Evolutionary conservation across 1,140 invertebrate genomes (phyloP).

Genomic region (Drosophila arizonae): DNA sequence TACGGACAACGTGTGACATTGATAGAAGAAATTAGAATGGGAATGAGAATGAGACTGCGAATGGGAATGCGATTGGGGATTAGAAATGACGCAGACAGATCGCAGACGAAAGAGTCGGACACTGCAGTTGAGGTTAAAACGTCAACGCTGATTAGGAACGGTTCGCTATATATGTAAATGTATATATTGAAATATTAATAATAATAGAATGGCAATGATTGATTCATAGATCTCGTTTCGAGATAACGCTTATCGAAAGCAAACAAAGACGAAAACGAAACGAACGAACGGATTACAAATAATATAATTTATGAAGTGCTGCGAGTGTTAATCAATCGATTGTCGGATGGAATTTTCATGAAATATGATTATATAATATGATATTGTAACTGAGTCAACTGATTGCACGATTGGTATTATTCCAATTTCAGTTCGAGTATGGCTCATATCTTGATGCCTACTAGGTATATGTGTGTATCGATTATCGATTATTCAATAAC

Average conservation of each 20-base stretch:
- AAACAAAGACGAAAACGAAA: not conserved
- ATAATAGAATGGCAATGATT: conserved; percentile 21
- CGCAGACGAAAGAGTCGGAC: not conserved
- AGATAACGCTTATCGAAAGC: conserved; percentile 23
- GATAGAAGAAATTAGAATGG: conserved; percentile 8
- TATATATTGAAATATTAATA: not conserved
- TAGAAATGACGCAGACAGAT: conserved; percentile 1
- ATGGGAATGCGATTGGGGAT: not conserved
- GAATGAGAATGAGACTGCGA: not conserved
- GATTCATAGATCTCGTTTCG: conserved; percentile 19
- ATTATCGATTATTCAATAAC: not conserved
- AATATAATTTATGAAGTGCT: conserved; percentile 7
- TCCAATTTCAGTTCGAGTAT: not conserved
- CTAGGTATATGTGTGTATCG: no score
- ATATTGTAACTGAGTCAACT: not conserved
- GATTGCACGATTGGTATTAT: not conserved
- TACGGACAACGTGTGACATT: conserved; percentile 19
- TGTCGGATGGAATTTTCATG: not conserved
- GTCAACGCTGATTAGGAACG: conserved; percentile 3
- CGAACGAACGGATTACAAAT: conserved; percentile 8
- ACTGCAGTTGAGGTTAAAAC: not conserved
- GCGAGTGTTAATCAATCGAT: conserved; percentile 14
- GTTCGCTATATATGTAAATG: not conserved
- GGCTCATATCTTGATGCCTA: no score
- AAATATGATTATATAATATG: conserved; percentile 3